A percentile compares a stretch with the other conserved stretches of the same genome.
These are phyloP conservation scores for Sparus aurata DNA, from an alignment of 2,797 vertebrate genomes.

Conservation along the genomic window DNA sequence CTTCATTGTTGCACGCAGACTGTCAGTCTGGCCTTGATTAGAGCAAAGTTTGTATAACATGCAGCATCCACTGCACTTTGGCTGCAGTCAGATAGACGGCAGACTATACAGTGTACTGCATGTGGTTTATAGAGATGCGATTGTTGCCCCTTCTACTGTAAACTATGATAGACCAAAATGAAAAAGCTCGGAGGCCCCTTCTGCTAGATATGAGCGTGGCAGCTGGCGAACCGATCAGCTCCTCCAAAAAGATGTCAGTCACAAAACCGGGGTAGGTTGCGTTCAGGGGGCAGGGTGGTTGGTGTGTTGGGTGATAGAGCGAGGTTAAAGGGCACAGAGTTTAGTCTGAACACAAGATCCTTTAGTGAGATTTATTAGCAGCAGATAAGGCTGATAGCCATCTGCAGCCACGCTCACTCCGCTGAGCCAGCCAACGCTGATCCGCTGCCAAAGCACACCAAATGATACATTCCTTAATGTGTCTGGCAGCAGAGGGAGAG, in stretches of 20 bases:
- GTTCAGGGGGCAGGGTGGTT: not conserved
- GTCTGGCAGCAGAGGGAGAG: slow-evolving; percentile 56
- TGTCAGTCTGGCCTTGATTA: slow-evolving; percentile 46
- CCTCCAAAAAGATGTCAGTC: slow-evolving; percentile 17
- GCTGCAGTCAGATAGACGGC: slow-evolving; percentile 36
- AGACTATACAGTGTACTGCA: slow-evolving; percentile 48
- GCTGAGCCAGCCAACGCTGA: slow-evolving; percentile 62
- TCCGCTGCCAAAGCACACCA: slow-evolving; percentile 77
- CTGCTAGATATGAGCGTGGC: slow-evolving; percentile 27
- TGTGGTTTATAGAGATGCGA: slow-evolving; percentile 55
- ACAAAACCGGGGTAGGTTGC: not conserved
- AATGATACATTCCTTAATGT: slow-evolving; percentile 77
- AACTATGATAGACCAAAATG: slow-evolving; percentile 44
- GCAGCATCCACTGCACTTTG: slow-evolving; percentile 25
- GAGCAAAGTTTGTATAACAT: slow-evolving; percentile 32
- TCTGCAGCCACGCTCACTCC: slow-evolving; percentile 76
- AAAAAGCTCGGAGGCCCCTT: slow-evolving; percentile 25
- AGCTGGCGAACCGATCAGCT: slow-evolving; percentile 13
- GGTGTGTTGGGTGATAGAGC: slow-evolving; percentile 22
- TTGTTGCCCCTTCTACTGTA: slow-evolving; percentile 51
- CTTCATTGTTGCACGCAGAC: slow-evolving; percentile 47
- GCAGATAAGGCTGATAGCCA: slow-evolving; percentile 81
- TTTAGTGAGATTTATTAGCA: slow-evolving; percentile 80
- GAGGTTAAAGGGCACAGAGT: slow-evolving; percentile 49
- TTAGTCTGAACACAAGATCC: slow-evolving; percentile 61